phyloP scores from a whole-genome alignment of 2,113 vertebrate species.

The Pogonocichla stellata region DNA sequence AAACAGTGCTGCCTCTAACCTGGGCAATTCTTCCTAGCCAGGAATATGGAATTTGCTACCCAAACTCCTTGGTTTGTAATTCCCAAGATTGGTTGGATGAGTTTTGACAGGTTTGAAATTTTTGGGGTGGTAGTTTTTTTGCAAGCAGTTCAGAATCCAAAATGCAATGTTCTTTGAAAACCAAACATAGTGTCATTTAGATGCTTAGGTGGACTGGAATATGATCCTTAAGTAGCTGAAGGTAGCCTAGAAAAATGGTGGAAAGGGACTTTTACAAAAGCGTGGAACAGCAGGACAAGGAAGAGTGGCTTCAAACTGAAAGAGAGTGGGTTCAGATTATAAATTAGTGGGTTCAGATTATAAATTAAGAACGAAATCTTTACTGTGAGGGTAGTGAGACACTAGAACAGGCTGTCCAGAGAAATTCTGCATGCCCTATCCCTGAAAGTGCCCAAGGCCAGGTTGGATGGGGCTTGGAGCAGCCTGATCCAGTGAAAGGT shows the following conservation, averaged over 20 bases:
- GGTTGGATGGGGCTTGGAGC: not conserved
- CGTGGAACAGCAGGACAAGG: not conserved
- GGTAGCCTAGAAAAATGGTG: not conserved
- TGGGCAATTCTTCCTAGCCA: not conserved
- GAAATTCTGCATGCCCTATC: not conserved
- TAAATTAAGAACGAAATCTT: not conserved
- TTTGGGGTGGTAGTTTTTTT: not conserved
- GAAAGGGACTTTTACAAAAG: not conserved
- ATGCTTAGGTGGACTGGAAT: not conserved
- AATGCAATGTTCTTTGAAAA: not conserved
- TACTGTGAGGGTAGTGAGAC: not conserved
- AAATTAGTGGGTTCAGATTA: not conserved
- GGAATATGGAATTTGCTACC: not conserved
- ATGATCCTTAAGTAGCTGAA: not conserved
- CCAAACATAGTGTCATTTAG: not conserved
- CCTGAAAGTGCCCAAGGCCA: not conserved
- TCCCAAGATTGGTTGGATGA: not conserved
- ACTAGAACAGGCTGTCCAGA: not conserved
- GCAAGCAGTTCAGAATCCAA: not conserved
- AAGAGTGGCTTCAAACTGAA: not conserved
- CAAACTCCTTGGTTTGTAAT: not conserved
- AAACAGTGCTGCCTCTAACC: not conserved
- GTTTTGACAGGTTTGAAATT: not conserved
- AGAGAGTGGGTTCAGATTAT: not conserved
- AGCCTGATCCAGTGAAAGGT: fast-evolving